Base-by-base conservation (phyloP, 2,113 vertebrate genomes). In the Amazona vittata region DNA sequence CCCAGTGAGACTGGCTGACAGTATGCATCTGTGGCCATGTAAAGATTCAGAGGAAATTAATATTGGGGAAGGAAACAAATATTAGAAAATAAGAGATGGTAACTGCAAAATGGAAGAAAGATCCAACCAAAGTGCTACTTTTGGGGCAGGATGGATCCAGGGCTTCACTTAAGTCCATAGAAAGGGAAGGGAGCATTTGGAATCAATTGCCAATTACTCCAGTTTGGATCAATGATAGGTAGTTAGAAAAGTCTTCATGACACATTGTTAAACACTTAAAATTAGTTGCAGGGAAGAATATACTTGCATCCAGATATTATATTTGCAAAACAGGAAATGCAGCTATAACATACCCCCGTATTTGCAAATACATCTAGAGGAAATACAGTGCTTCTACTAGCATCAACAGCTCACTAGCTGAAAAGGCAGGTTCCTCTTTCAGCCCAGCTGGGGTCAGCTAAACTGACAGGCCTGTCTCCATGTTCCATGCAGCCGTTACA, bases 401-500 rank as follows among this genome's bases (percentile, higher is more conserved):
- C 70, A 77, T n/a, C 53, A n/a, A 12, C 22, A 50, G 44, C 67
- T 88, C 0, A 0, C 60, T 87, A 43, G 28, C 59, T 80, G 65
- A 49, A 78, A 64, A 75, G 79, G 26, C 53, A 59, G n/a, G 43
- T 21, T 84, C 37, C 37, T 87, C 71, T 71, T 83, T 79, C 29
- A 86, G 87, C 71, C 47, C 20, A 70, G 43, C 41, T 24, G 9
- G 21, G 47, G 24, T 55, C 53, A 62, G n/a, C 81, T 78, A 9
- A 83, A 29, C 44, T 49, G 47, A 49, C 47, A 24, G 22, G 70
- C 35, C 76, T 10, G 9, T 28, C 60, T 57, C 24, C 0, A 3
- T 20, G 50, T 73, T 73, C 25, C 78, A 24, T 43, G 12, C 7
- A 1, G 43, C 69, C 0, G 0, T 49, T 20, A 26, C 1, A 4